Evolutionary conservation across 2,888 invertebrate genomes (phyloP).

Genomic region (Trachelus stipa): DNA sequence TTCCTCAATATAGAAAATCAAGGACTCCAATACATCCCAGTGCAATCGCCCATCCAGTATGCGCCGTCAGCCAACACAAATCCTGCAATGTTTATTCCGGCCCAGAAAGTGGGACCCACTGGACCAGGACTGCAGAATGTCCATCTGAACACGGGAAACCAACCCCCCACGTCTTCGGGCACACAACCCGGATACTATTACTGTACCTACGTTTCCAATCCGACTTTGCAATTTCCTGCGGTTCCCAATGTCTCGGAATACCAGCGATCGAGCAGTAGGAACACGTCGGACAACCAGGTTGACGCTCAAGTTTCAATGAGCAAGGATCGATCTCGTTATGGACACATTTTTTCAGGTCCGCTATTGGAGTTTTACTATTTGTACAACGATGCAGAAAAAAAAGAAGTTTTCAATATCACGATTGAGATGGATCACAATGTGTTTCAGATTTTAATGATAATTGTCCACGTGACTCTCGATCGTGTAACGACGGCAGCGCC

Average conservation of each 20-base stretch:
- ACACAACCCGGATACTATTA: constrained; percentile 29
- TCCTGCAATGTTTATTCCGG: constrained; percentile 6
- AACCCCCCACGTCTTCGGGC: constrained; percentile 14
- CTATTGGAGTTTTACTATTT: background rate
- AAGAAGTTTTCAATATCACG: background rate
- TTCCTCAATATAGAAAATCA: background rate
- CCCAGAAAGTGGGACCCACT: constrained; percentile 27
- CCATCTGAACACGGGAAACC: constrained; percentile 2
- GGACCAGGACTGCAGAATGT: constrained; percentile 23
- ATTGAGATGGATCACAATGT: background rate
- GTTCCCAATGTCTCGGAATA: constrained; percentile 41
- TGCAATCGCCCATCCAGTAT: constrained; percentile 13
- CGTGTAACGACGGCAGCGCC: constrained; percentile 42
- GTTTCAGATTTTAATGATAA: constrained; percentile 20
- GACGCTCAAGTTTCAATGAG: background rate
- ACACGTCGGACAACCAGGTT: no score
- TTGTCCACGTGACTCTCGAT: constrained; percentile 30
- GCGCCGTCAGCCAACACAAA: constrained; percentile 4
- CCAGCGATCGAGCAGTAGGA: constrained; percentile 17
- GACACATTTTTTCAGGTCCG: background rate
- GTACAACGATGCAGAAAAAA: background rate
- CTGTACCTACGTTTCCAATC: constrained; percentile 49
- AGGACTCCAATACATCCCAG: background rate
- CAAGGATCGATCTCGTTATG: background rate
- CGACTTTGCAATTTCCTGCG: constrained; percentile 45